Conservation (phyloP, 2,797 vertebrate genomes). For the Spea hammondii region DNA sequence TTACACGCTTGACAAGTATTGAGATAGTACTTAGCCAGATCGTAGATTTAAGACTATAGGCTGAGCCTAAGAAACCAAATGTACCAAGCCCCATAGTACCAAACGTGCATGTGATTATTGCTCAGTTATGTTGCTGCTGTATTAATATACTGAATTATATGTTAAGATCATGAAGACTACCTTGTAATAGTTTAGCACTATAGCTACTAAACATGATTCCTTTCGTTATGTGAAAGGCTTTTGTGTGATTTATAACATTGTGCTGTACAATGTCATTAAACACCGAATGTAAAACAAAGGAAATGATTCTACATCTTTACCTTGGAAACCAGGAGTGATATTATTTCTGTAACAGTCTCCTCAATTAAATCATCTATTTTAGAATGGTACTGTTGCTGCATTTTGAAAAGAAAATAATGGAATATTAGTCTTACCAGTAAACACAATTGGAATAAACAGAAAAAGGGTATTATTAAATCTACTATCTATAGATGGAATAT, state of each 20-base stretch:
- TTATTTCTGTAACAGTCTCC: constrained; percentile 89
- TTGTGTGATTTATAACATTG: neutral
- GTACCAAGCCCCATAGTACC: too few species aligned
- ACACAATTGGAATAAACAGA: constrained; percentile 59
- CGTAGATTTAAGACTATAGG: too few species aligned
- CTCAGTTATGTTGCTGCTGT: too few species aligned
- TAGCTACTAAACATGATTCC: too few species aligned
- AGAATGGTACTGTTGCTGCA: constrained; percentile 95
- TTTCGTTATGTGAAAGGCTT: neutral
- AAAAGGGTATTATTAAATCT: constrained; percentile 60
- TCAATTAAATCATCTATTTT: constrained; percentile 96
- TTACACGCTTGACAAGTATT: too few species aligned
- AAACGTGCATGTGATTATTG: too few species aligned
- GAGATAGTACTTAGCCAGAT: too few species aligned
- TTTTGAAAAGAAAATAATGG: constrained; percentile 64
- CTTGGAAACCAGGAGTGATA: constrained; percentile 90
- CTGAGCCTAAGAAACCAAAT: too few species aligned
- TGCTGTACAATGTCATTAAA: neutral
- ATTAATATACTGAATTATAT: too few species aligned
- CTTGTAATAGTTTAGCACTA: too few species aligned
- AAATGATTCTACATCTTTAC: constrained; percentile 66
- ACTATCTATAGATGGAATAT: constrained; percentile 67
- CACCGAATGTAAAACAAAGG: constrained; percentile 12
- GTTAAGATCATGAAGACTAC: too few species aligned
- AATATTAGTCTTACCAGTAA: constrained; percentile 28